These are phyloP conservation scores for Sphecodes monilicornis DNA, from an alignment of 2,888 invertebrate genomes.

Conservation along the genomic window DNA sequence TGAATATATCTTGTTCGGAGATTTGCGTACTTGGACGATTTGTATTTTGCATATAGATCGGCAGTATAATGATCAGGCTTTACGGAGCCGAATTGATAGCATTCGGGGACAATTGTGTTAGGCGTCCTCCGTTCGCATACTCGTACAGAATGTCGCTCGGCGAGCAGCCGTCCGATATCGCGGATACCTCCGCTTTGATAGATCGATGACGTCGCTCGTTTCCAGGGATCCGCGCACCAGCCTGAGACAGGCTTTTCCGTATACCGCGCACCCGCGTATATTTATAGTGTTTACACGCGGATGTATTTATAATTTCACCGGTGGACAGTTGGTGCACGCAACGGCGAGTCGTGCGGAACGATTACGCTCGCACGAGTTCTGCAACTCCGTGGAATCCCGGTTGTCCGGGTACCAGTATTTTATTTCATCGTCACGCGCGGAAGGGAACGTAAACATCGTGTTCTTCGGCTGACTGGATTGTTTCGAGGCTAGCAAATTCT, in stretches of 20 bases:
- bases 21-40: too few species aligned
- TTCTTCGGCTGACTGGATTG: not conserved
- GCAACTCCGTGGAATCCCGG: slow-evolving; percentile 4
- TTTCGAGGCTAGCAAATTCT: not conserved
- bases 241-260: slow-evolving; percentile 43
- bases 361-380: slow-evolving; percentile 28
- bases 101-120: not conserved
- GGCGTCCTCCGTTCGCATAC: not conserved
- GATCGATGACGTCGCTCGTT: slow-evolving; percentile 30
- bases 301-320: slow-evolving; percentile 79
- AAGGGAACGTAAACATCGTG: not conserved
- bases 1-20: too few species aligned
- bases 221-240: slow-evolving; percentile 14
- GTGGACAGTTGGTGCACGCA: slow-evolving; percentile 65
- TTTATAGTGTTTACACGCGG: slow-evolving; percentile 78
- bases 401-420: not conserved
- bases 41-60: not conserved
- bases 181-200: not conserved
- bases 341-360: slow-evolving; percentile 4
- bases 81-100: not conserved
- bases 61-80: not conserved
- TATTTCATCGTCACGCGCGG: not conserved
- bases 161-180: not conserved
- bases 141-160: not conserved
- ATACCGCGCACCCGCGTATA: slow-evolving; percentile 61